Evolutionary conservation across 1,140 invertebrate genomes (phyloP), one percentile per base, ranked within the genome.

Genomic region (Bradysia coprophila): DNA sequence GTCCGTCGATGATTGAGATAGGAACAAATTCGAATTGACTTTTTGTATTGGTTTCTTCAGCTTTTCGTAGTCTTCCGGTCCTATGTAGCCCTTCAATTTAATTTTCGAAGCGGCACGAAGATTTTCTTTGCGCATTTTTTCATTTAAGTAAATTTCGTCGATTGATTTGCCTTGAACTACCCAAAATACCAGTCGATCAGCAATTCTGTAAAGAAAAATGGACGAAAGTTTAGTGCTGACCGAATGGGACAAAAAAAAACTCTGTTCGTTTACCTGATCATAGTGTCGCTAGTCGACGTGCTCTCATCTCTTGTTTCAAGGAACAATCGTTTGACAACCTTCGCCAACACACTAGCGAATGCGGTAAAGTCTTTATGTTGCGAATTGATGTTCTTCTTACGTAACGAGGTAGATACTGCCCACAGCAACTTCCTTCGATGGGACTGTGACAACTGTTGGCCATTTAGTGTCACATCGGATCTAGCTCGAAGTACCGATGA

Each of bases 331-430:
- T 59, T 56, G 4, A 64, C 64, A 41, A 69, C 57, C 32, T 67
- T 59, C 2, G 66, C 70, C 41, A 76, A 52, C 24, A 63, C 59
- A 0, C 67, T 56, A 1, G 72, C 73, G 45, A 66, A 73, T 23
- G 69, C 57, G 42, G 73, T 73, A 51, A 75, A 77, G 43, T 66
- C 54, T 10, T 68, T 64, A 56, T 76, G 71, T 28, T 52, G 61
- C 45, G 67, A 61, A 0, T 57, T 63, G 31, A 77, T 69, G 38
- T 72, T 70, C 50, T 67, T 66, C 21, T 60, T 55, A 48, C 70
- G 59, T 40, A 78, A 49, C 4, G 73, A 69, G 49, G 74, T 67
- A 2, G 71, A 69, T 8, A 76, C 70, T 0, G 74, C 73, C 73
- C 72, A 78, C 20, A 75, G 52, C 40, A 77, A 54, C 68, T 78